Evolutionary conservation across 2,888 invertebrate species (phyloP), one percentile per base, ranked within the genome.

Genomic region (Bombyx huttoni): DNA sequence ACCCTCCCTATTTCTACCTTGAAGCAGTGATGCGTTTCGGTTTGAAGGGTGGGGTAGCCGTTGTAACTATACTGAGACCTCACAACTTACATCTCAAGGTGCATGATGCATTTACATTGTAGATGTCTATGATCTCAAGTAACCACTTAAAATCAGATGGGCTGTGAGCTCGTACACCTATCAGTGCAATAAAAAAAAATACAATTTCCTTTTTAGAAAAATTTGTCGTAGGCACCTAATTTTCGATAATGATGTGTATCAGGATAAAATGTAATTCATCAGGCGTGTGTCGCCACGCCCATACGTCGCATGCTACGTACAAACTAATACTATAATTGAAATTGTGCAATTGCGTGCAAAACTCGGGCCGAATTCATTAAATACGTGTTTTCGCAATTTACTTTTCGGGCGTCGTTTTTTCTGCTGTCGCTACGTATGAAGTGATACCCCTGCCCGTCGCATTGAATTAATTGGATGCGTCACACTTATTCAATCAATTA

Each of bases 281-380:
- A 77, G 69, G 57, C 57, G 56, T 61, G 63, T 60, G 54, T 64
- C 58, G 69, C 71, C 75, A 66, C 73, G 58, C 73, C 73, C 69
- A 67, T 54, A n/a, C 50, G 47, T 50, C 57, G 56, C 40, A 54
- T 47, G 51, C 51, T 14, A 52, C 48, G 68, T 71, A 70, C 74
- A 68, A 75, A 80, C 81, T 88, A 89, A 88, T 89, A 81, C 74
- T 81, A 86, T 89, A 89, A 89, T 89, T 89, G 89, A 88, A 89
- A 89, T 85, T 85, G 87, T 88, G 89, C 87, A 88, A 88, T 88
- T 85, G 87, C 89, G 87, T 89, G 89, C 87, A 74, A 87, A 85
- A 80, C 78, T 72, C 73, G 68, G 76, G 63, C 78, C 79, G 78
- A 84, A 87, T 85, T 87, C 86, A 87, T 87, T 86, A 87, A 75